Base-by-base conservation (phyloP, 1,140 invertebrate genomes). In the Papilio polytes region DNA sequence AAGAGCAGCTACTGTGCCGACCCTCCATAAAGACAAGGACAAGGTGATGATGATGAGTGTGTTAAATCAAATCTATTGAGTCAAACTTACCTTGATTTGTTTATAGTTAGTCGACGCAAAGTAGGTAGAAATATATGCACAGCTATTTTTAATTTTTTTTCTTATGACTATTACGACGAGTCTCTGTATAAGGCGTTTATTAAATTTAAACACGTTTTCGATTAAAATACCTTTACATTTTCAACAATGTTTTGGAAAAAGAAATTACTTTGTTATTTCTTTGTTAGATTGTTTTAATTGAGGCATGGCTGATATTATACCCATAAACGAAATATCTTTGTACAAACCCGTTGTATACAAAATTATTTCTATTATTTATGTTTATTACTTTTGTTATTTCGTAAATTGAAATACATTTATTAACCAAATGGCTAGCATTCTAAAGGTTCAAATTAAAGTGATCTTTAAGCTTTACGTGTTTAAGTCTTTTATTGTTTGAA, bases 381-480 rank as follows among this genome's bases (percentile, higher is more conserved):
- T 70, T 36, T 36, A 70, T 70, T 36, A 31, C 63, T 70, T 70
- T 70, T 70, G 13, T 70, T 18, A 70, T 70, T 70, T 31, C 12
- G 26, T 70, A 70, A 70, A 70, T 70, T 70, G 13, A 31, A 70
- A 70, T 31, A 70, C 63, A 70, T 70, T 70, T 70, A 70, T 70
- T 70, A 1, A 70, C 63, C 13, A 15, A 70, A 70, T 70, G 12
- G 26, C 26, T 70, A 70, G 13, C 63, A 66, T 31, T 70, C 22
- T 12, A 70, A 70, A 13, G 10, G 63, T 70, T 70, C 63, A 36
- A 70, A 15, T 70, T 31, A 36, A 70, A 31, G 26, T 70, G 63
- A 31, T 36, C 63, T 36, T 70, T 70, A 70, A 70, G 26, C 26
- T 70, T 70, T 15, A 36, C 12, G 22, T 70, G 3, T 70, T 70